Percentiles rank a stretch among this genome's conserved stretches.
phyloP scores from a whole-genome alignment of 2,113 vertebrate genomes.

The Neofelis nebulosa region DNA sequence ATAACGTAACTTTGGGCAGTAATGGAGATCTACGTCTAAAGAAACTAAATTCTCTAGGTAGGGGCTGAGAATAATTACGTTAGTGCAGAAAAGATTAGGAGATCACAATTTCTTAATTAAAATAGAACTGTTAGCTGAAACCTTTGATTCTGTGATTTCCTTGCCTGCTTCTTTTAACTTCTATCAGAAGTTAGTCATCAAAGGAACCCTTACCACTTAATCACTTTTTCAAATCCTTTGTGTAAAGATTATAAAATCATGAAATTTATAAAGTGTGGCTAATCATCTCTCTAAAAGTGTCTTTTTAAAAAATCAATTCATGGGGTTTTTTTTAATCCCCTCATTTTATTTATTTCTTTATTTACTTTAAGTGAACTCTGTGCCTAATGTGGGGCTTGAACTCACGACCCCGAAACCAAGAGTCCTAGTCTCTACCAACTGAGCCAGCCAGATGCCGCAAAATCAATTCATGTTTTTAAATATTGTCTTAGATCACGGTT shows the following conservation, averaged over 20 bases:
- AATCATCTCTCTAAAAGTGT: not conserved
- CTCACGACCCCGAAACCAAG: not conserved
- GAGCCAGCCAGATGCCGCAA: not conserved
- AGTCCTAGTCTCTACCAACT: not conserved
- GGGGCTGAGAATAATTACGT: not conserved
- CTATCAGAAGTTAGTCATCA: not conserved
- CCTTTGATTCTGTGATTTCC: not conserved
- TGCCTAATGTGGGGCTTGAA: not conserved
- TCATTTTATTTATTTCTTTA: not conserved
- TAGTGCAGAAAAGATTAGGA: not conserved
- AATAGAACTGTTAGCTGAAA: not conserved
- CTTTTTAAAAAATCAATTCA: not conserved
- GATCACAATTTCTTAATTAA: constrained; percentile 3
- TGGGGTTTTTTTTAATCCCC: not conserved
- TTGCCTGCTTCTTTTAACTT: constrained; percentile 22
- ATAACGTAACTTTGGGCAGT: not conserved
- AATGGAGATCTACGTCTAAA: not conserved
- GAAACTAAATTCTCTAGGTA: not conserved
- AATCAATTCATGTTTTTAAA: not conserved
- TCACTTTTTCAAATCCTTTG: not conserved
- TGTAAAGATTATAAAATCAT: constrained; percentile 33
- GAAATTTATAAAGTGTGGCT: not conserved
- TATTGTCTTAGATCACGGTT: not conserved
- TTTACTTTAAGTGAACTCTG: not conserved
- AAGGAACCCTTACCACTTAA: not conserved